phyloP scores from a whole-genome alignment of 2,797 vertebrate species.

The Lophius americanus region DNA sequence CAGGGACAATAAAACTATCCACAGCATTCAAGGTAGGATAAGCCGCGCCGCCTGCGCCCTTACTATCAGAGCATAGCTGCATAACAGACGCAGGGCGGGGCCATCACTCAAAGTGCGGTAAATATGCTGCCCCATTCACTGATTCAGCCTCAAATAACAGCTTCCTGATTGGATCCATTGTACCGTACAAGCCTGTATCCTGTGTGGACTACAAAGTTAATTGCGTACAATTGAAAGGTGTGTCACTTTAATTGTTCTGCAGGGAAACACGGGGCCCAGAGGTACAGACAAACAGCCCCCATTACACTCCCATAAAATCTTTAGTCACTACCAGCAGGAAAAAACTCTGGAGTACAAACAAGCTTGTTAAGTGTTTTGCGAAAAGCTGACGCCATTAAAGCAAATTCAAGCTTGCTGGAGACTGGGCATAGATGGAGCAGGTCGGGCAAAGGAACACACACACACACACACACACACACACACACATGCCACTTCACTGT shows the following conservation, averaged over 20 bases:
- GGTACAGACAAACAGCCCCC: constrained; percentile 38
- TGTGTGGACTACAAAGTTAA: constrained; percentile 61
- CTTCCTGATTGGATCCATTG: constrained; percentile 59
- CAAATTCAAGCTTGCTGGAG: constrained; percentile 46
- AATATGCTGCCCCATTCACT: constrained; percentile 31
- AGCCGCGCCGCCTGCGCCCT: not conserved
- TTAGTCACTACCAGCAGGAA: constrained; percentile 45
- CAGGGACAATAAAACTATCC: not conserved
- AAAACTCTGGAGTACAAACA: constrained; percentile 42
- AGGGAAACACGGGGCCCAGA: constrained; percentile 39
- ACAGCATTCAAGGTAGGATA: constrained; percentile 2
- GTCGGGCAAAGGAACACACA: constrained; percentile 20
- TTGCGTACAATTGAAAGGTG: constrained; percentile 61
- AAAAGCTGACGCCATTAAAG: constrained; percentile 49
- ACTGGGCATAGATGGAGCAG: constrained; percentile 39
- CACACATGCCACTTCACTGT: constrained; percentile 28
- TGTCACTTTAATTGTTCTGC: constrained; percentile 54
- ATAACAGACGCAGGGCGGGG: constrained; percentile 27
- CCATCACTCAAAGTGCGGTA: constrained; percentile 27
- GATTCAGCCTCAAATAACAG: constrained; percentile 49
- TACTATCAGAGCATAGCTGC: not conserved
- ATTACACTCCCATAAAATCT: constrained; percentile 47
- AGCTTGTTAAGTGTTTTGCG: constrained; percentile 43
- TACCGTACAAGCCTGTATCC: constrained; percentile 41
- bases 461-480: constrained; percentile 19